Percentiles rank a stretch among this genome's conserved stretches.
phyloP scores from a whole-genome alignment of 2,113 vertebrate species.

The Macquaria australasica region DNA sequence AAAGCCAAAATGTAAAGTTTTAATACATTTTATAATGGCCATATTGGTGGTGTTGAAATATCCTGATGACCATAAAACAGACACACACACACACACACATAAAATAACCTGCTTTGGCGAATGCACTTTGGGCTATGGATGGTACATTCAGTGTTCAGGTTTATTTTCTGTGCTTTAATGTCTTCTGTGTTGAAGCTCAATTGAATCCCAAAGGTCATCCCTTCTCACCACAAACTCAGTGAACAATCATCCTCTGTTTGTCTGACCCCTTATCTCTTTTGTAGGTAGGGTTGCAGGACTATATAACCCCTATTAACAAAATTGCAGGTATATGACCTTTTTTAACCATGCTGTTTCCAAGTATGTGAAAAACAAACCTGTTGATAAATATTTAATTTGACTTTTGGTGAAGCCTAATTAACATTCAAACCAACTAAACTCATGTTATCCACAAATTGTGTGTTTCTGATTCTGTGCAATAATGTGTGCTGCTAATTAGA shows the following conservation, averaged over 20 bases:
- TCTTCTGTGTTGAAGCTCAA: slow-evolving; percentile 3
- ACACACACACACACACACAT: background rate
- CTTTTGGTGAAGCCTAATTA: slow-evolving; percentile 5
- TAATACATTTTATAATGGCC: background rate
- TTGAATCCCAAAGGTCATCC: slow-evolving; percentile 4
- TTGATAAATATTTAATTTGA: background rate
- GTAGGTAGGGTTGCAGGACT: background rate
- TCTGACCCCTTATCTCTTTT: background rate
- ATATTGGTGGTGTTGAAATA: background rate
- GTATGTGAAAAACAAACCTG: background rate
- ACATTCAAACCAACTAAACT: background rate
- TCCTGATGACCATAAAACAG: background rate
- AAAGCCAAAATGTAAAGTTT: slow-evolving; percentile 11
- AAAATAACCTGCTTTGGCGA: background rate
- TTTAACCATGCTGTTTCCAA: background rate
- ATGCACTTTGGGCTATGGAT: background rate
- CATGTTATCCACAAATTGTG: background rate
- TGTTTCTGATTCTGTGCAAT: background rate
- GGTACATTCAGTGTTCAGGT: background rate
- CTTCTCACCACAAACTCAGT: background rate
- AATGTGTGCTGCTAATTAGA: slow-evolving; percentile 8
- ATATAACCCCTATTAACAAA: too few species aligned
- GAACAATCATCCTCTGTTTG: background rate
- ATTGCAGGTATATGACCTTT: background rate
- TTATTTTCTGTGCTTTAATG: background rate